phyloP scores from a whole-genome alignment of 2,888 invertebrate genomes.

The Petrophora chlorosata region DNA sequence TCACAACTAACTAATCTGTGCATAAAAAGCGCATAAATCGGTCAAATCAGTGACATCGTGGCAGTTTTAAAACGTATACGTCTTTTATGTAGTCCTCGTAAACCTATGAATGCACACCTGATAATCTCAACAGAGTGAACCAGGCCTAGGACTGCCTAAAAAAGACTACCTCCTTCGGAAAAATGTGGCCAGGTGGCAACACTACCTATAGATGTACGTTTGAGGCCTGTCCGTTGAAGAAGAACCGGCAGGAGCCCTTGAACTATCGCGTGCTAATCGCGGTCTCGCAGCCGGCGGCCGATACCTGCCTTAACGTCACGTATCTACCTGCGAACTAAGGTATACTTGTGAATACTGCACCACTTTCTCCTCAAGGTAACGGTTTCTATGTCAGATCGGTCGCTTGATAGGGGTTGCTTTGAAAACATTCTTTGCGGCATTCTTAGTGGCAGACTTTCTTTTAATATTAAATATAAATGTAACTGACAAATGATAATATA shows the following conservation, averaged over 20 bases:
- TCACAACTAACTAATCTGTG: no score
- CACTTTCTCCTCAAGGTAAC: conserved; percentile 40
- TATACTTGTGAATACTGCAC: conserved; percentile 36
- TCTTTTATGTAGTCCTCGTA: no score
- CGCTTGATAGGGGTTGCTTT: conserved; percentile 30
- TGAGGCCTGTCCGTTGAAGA: conserved; percentile 18
- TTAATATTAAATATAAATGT: no score
- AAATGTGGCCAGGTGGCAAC: background rate
- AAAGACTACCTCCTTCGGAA: background rate
- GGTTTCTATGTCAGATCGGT: conserved; percentile 32
- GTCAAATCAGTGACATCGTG: no score
- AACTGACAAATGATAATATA: no score
- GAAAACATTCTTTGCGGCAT: conserved; percentile 22
- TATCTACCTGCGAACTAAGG: conserved; percentile 17
- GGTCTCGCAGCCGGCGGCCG: conserved; percentile 35
- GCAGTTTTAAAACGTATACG: no score
- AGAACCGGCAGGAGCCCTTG: conserved; percentile 57
- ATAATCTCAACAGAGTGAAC: no score
- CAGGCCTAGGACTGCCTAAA: no score
- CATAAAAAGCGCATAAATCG: no score
- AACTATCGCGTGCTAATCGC: conserved; percentile 72
- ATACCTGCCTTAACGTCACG: conserved; percentile 22
- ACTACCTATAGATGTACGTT: background rate
- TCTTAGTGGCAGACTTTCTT: no score
- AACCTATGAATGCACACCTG: no score